Percentiles rank a stretch among this genome's conserved stretches.
Evolutionary conservation across 2,797 vertebrate species (phyloP).

Genomic region (Lacerta agilis): DNA sequence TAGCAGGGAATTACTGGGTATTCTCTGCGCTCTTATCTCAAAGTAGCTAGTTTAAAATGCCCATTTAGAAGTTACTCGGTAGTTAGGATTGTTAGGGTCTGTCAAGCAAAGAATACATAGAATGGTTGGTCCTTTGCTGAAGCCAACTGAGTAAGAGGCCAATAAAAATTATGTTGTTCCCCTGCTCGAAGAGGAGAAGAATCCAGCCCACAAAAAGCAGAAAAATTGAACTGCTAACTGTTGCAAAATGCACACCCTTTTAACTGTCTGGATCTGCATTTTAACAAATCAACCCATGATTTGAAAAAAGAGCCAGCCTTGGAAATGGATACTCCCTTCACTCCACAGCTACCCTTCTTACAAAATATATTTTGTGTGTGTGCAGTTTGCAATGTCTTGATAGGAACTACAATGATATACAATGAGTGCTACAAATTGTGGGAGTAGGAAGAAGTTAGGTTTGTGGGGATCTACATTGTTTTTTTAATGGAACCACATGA

Average conservation of each 20-base stretch:
- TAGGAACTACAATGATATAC: background rate
- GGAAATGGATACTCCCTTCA: background rate
- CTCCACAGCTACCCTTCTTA: background rate
- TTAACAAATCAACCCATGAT: background rate
- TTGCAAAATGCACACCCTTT: conserved; percentile 1
- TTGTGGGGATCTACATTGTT: too few relatives aligned
- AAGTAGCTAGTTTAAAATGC: background rate
- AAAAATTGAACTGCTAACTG: background rate
- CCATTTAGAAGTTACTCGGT: background rate
- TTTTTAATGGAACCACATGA: too few relatives aligned
- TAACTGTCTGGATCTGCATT: background rate
- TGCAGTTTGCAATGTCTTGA: background rate
- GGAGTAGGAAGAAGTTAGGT: too few relatives aligned
- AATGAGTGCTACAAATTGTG: background rate
- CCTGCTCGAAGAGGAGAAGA: background rate
- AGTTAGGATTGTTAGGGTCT: background rate
- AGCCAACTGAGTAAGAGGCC: conserved; percentile 1
- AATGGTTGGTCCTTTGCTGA: background rate
- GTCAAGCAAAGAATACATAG: conserved; percentile 34
- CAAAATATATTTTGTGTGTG: background rate
- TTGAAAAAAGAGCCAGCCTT: background rate
- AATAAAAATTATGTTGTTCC: background rate
- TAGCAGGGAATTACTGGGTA: background rate
- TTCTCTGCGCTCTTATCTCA: background rate
- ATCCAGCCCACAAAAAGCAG: background rate